phyloP scores from a whole-genome alignment of 2,113 vertebrate genomes.

The Labeo catla region DNA sequence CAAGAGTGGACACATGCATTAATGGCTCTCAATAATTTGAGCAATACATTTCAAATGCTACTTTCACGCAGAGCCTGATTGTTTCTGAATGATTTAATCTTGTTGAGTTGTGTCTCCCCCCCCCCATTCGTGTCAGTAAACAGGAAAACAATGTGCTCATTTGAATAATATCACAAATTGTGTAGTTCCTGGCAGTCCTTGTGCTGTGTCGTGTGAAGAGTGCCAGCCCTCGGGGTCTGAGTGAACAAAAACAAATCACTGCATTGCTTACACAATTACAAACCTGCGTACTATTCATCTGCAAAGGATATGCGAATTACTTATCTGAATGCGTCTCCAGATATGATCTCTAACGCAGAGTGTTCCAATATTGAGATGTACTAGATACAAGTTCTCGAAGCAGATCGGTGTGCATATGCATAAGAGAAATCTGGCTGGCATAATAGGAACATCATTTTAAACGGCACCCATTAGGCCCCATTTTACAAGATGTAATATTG shows the following conservation, averaged over 20 bases:
- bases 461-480: too few species aligned
- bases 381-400: conserved; percentile 46
- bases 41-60: conserved; percentile 51
- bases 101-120: conserved; percentile 56
- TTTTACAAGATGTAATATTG: too few species aligned
- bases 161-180: conserved; percentile 74
- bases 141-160: conserved; percentile 67
- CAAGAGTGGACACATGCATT: conserved; percentile 76
- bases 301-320: conserved; percentile 59
- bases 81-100: conserved; percentile 71
- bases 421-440: conserved; percentile 22
- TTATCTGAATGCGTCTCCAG: conserved; percentile 56
- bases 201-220: conserved; percentile 58
- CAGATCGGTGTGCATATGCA: conserved; percentile 20
- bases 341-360: conserved; percentile 43
- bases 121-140: conserved; percentile 66
- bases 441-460: conserved; percentile 46
- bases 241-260: conserved; percentile 55
- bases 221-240: conserved; percentile 51
- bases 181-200: conserved; percentile 57
- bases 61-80: conserved; percentile 50
- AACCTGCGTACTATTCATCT: conserved; percentile 55
- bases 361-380: conserved; percentile 48
- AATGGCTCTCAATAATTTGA: conserved; percentile 72
- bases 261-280: conserved; percentile 46